A percentile compares a stretch with the other conserved stretches of the same genome.
Conservation (phyloP, 2,797 vertebrate species). For the Gila robusta region DNA sequence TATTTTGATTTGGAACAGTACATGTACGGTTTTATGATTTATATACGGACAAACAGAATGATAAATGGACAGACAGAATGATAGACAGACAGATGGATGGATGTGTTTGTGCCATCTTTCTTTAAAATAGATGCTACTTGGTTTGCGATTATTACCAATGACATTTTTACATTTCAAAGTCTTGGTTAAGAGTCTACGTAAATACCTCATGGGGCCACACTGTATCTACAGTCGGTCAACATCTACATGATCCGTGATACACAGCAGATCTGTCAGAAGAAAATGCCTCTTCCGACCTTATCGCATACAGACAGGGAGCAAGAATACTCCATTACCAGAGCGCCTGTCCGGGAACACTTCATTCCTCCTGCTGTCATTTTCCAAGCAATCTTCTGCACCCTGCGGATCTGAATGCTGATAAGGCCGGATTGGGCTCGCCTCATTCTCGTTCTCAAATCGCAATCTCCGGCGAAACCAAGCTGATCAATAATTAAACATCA, state of each 20-base stretch:
- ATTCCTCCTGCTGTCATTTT: slow-evolving; percentile 51
- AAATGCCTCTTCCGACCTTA: slow-evolving; percentile 28
- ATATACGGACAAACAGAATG: too few relatives aligned
- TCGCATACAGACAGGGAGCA: slow-evolving; percentile 29
- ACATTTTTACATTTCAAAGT: neutral
- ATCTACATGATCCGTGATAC: slow-evolving; percentile 38
- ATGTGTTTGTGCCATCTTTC: neutral
- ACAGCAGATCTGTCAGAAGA: slow-evolving; percentile 35
- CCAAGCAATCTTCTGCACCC: slow-evolving; percentile 32
- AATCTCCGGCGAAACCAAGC: slow-evolving; percentile 17
- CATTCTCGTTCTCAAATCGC: slow-evolving; percentile 41
- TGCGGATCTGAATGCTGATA: slow-evolving; percentile 33
- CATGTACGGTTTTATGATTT: too few relatives aligned
- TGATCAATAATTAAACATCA: slow-evolving; percentile 56
- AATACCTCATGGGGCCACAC: neutral
- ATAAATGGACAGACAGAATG: too few relatives aligned
- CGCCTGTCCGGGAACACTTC: slow-evolving; percentile 53
- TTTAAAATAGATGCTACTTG: neutral
- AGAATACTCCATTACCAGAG: slow-evolving; percentile 51
- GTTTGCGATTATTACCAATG: neutral
- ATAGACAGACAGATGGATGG: too few relatives aligned
- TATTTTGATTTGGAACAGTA: too few relatives aligned
- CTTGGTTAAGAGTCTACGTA: neutral
- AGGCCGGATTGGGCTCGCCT: slow-evolving; percentile 14
- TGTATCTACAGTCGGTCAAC: neutral